Base-by-base conservation (phyloP, 1,140 invertebrate species). In the Odontomachus brunneus region DNA sequence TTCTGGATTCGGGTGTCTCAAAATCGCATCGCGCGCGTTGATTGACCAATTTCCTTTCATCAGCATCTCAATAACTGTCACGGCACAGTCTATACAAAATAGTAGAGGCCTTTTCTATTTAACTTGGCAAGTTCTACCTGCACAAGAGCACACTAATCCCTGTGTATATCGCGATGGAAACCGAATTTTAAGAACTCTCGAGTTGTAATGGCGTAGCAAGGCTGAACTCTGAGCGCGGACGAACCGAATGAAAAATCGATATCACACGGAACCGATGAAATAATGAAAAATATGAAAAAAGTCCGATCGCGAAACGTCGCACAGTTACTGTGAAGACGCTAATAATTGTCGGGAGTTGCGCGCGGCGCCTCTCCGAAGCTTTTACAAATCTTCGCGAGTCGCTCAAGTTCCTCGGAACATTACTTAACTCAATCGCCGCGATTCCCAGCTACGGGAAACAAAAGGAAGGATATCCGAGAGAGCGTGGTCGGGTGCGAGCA, bases 391-490 rank as follows among this genome's bases (percentile, higher is more conserved):
- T 15, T 26, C 9, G 51, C 75, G 75, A 78, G 33, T 78, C 62
- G 49, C 51, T 71, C 33, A 80, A 80, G 75, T 80, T 80, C 33
- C 24, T 29, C 24, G 48, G 65, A 48, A 71, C 75, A 57, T 59
- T 80, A 57, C 51, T 80, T 69, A 57, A 71, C 53, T 71, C 65
- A 80, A 80, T 80, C 51, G 65, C 33, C 38, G 75, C 65, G 66
- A 71, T 29, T 71, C 22, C 65, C 53, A 44, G 14, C 75, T 69
- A 55, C 53, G 53, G 51, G 66, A 71, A 80, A 80, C 65, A 80
- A 59, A 71, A 59, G 51, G 65, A 80, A 69, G 14, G 75, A 78
- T 65, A 51, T 75, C 44, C 26, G 48, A 65, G 66, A 19, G 48
- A 69, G 29, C 29, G 63, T 29, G 63, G 49, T 69, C 51, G 63